Conservation (phyloP, 2,113 vertebrate species). For the Orientallactaga bullata region DNA sequence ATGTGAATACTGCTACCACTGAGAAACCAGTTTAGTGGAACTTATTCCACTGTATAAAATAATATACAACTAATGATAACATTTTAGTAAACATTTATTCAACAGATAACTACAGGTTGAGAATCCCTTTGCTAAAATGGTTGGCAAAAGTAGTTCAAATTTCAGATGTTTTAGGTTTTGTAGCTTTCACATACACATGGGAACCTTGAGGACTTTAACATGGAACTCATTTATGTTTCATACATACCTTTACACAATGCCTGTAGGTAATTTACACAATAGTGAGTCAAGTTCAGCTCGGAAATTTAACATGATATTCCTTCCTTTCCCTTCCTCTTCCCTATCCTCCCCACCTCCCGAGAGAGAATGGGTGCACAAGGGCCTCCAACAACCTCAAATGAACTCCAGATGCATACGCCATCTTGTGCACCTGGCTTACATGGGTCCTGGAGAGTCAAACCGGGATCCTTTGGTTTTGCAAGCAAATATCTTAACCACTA, state of each 20-base stretch:
- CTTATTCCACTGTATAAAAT: conserved; percentile 17
- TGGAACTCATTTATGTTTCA: background rate
- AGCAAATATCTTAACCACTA: too few relatives aligned
- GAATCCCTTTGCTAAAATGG: background rate
- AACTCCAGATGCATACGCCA: too few relatives aligned
- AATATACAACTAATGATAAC: background rate
- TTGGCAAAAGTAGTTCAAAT: background rate
- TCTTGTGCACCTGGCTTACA: too few relatives aligned
- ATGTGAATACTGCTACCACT: background rate
- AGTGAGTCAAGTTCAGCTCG: background rate
- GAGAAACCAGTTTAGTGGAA: background rate
- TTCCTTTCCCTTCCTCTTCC: too few relatives aligned
- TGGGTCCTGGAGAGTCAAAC: too few relatives aligned
- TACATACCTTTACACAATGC: background rate
- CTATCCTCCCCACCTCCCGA: too few relatives aligned
- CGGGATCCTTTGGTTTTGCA: too few relatives aligned
- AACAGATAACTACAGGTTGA: background rate
- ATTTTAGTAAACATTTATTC: background rate
- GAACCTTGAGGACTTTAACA: background rate
- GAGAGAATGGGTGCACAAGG: too few relatives aligned
- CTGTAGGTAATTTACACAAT: background rate
- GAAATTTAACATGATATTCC: background rate
- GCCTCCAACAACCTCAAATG: too few relatives aligned
- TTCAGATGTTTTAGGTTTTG: background rate
- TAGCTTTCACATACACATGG: background rate